Conservation (phyloP, 92 coral and sea anemone species). For the Porites rus region DNA sequence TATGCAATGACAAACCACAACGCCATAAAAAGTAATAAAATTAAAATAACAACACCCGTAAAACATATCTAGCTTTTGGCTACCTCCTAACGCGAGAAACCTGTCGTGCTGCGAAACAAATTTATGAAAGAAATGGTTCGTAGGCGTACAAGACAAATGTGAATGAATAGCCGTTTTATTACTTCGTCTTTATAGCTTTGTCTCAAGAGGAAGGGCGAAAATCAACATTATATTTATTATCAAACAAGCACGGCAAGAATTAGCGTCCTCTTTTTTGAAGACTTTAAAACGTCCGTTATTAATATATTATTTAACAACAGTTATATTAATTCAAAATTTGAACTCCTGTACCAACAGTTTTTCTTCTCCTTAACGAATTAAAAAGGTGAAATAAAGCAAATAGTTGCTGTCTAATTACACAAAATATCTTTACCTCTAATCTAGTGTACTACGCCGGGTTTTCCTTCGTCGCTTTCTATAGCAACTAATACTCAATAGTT, state of each 20-base stretch:
- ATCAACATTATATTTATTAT: slow-evolving; percentile 6
- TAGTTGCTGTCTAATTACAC: not conserved
- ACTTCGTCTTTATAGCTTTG: slow-evolving; percentile 9
- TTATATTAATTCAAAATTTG: not conserved
- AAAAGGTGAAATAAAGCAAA: slow-evolving; percentile 9
- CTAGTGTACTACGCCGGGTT: too few species aligned
- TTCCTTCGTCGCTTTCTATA: too few species aligned
- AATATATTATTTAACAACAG: not conserved
- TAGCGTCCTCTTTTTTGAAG: not conserved
- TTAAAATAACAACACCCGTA: slow-evolving; percentile 13
- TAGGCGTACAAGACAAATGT: slow-evolving; percentile 11
- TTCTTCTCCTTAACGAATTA: slow-evolving; percentile 6
- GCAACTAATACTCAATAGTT: too few species aligned
- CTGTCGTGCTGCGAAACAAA: slow-evolving; percentile 34
- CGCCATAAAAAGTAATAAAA: slow-evolving; percentile 25
- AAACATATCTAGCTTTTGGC: slow-evolving; percentile 14
- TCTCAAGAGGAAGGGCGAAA: slow-evolving; percentile 25
- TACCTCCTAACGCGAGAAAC: slow-evolving; percentile 15
- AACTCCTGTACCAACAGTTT: not conserved
- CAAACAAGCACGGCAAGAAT: not conserved
- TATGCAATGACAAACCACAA: not conserved
- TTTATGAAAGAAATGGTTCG: slow-evolving; percentile 15
- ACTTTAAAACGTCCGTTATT: not conserved
- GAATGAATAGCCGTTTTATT: slow-evolving; percentile 24
- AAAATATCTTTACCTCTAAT: not conserved